Evolutionary conservation across 2,888 invertebrate genomes (phyloP).

Genomic region (Tiphia femorata): DNA sequence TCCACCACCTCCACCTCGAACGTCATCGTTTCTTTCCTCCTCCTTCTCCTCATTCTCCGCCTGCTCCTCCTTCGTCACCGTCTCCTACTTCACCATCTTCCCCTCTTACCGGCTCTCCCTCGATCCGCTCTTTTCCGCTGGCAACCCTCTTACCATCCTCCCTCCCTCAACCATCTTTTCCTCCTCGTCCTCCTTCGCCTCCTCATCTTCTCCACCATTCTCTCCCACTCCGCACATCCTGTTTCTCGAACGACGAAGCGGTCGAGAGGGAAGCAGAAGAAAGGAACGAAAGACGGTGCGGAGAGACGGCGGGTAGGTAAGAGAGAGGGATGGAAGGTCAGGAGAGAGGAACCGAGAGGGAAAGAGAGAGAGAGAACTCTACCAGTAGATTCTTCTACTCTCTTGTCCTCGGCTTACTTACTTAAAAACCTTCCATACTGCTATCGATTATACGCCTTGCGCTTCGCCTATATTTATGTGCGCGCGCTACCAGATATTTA

Average conservation of each 20-base stretch:
- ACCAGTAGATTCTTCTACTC: conserved; percentile 35
- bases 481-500: no score
- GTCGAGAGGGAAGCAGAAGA: conserved; percentile 5
- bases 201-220: conserved; percentile 34
- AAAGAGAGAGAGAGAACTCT: conserved; percentile 2
- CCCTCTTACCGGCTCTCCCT: conserved; percentile 41
- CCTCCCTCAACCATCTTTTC: conserved; percentile 27
- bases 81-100: conserved; percentile 14
- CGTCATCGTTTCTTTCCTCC: conserved; percentile 6
- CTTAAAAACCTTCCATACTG: no score
- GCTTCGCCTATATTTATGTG: no score
- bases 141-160: conserved; percentile 42
- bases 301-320: background rate
- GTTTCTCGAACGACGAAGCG: conserved; percentile 41
- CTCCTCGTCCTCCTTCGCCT: conserved; percentile 35
- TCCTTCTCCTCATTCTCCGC: conserved; percentile 11
- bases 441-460: no score
- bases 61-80: background rate
- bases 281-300: conserved; percentile 3
- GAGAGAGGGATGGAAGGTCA: background rate
- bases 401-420: no score
- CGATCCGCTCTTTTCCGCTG: conserved; percentile 39
- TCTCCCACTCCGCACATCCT: conserved; percentile 50
- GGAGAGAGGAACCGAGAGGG: conserved; percentile 3
- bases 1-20: conserved; percentile 19